Conservation (phyloP, 2,113 vertebrate species). For the Limanda limanda region DNA sequence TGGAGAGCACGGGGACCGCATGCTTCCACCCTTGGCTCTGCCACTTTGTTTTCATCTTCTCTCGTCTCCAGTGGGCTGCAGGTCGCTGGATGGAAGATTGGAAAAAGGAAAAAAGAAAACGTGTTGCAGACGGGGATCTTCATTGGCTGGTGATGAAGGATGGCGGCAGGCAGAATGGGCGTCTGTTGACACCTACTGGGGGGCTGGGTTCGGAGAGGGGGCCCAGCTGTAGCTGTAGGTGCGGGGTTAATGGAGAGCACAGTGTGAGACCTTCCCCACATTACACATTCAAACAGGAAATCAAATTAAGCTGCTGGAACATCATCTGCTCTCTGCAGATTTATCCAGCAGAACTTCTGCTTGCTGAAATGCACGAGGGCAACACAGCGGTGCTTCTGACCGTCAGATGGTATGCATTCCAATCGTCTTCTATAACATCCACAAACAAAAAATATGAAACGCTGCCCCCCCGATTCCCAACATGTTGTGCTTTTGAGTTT, state of each 20-base stretch:
- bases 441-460: slow-evolving; percentile 22
- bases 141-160: slow-evolving; percentile 69
- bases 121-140: slow-evolving; percentile 30
- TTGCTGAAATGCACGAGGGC: slow-evolving; percentile 11
- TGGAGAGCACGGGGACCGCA: slow-evolving; percentile 16
- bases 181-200: slow-evolving; percentile 58
- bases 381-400: slow-evolving; percentile 6
- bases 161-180: slow-evolving; percentile 30
- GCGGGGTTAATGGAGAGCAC: slow-evolving; percentile 46
- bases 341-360: slow-evolving; percentile 17
- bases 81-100: slow-evolving; percentile 29
- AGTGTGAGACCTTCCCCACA: slow-evolving; percentile 33
- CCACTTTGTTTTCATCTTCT: slow-evolving; percentile 33
- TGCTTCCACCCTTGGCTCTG: slow-evolving; percentile 22
- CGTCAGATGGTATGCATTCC: slow-evolving; percentile 17
- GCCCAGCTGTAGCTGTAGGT: slow-evolving; percentile 52
- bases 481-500: slow-evolving; percentile 48
- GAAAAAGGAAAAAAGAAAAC: slow-evolving; percentile 12
- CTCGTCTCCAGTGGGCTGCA: slow-evolving; percentile 17
- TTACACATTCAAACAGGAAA: slow-evolving; percentile 51
- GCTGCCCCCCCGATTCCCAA: slow-evolving; percentile 49
- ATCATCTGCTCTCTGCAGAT: slow-evolving; percentile 34
- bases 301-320: slow-evolving; percentile 45
- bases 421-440: slow-evolving; percentile 43
- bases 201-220: slow-evolving; percentile 20